Evolutionary conservation across 2,888 invertebrate species (phyloP), one percentile per base, ranked within the genome.

Genomic region (Prosopocoilus inquinatus): DNA sequence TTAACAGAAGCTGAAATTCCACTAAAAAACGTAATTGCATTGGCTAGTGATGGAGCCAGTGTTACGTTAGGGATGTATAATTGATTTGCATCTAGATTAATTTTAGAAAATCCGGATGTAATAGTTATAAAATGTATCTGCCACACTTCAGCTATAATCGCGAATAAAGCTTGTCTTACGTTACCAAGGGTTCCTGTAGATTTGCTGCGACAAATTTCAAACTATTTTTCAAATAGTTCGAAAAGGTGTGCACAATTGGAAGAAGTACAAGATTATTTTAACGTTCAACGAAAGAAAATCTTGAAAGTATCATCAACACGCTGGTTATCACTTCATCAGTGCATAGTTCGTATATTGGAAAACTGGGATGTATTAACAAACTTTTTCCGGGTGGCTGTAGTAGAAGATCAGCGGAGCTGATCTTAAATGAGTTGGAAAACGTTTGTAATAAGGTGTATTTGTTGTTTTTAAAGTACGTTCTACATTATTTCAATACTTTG

Each of bases 281-380:
- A 11, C 11, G 3, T 41, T 15, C 9, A 41, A 41, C 3, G 16
- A 11, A 41, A 41, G 16, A 36, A 36, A 36, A 36, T 36, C n/a
- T 12, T 36, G 11, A 43, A 43, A 28, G 28, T 47, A 12, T 28
- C 47, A 9, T 20, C 33, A 13, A 47, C 47, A 32, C n/a, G 33
- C n/a, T 47, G 32, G 47, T 47, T 47, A 35, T 35, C 36, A n/a
- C 36, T 35, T n/a, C 36, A 47, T 47, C 47, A 47, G 34, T 57
- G 57, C 28, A 48, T 57, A 11, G 48, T 9, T 32, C 47, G 53
- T 36, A 13, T 49, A 13, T 33, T 50, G 4, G 46, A 53, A 11
- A 53, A 48, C 20, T 57, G 53, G 47, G 53, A 57, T 11, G 38
- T 32, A 2, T 49, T 54, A 32, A 57, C 11, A 49, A 28, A 12